Base-by-base conservation (phyloP, 2,888 invertebrate genomes). In the Caenorhabditis parvicauda region DNA sequence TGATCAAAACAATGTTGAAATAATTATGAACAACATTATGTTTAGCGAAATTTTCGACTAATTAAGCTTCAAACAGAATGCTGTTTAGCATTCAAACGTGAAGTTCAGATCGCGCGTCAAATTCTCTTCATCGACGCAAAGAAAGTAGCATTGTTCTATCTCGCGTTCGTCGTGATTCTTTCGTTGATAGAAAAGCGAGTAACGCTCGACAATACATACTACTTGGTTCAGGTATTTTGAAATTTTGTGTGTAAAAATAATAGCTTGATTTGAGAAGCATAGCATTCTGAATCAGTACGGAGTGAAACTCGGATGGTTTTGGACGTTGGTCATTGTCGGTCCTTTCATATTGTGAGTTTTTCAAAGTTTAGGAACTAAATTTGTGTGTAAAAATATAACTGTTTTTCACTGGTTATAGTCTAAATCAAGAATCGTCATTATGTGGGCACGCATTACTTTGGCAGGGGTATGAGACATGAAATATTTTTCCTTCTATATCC, bases 251-350 rank as follows among this genome's bases (percentile, higher is more conserved):
- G 41, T 12, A 12, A 32, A 27, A 39, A 2, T 17, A 22, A 39
- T 41, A 27, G 7, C 14, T 77, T n/a, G n/a, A 17, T 88, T 93
- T n/a, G 86, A 90, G 80, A 93, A 92, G 72, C 89, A 89, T 80
- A 96, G 94, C 82, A 81, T 92, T 47, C 87, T 96, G 50, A 98
- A 98, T 83, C 87, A 87, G 72, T 91, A 90, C 82, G 95, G 96
- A 82, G 93, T 95, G 0, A 95, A 95, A 84, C 87, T 92, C 81
- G 93, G 94, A 54, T 98, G 96, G 95, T 92, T 90, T 68, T 98
- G 96, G 96, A 91, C 95, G 44, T 83, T 93, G 62, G 83, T 88
- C 39, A 83, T 90, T 41, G 86, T 89, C 12, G 85, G 89, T 28
- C 89, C 90, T 0, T 95, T 91, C 84, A 86, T 92, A 38, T 85